phyloP scores from a whole-genome alignment of 2,888 invertebrate genomes.

The Sturmia bella region DNA sequence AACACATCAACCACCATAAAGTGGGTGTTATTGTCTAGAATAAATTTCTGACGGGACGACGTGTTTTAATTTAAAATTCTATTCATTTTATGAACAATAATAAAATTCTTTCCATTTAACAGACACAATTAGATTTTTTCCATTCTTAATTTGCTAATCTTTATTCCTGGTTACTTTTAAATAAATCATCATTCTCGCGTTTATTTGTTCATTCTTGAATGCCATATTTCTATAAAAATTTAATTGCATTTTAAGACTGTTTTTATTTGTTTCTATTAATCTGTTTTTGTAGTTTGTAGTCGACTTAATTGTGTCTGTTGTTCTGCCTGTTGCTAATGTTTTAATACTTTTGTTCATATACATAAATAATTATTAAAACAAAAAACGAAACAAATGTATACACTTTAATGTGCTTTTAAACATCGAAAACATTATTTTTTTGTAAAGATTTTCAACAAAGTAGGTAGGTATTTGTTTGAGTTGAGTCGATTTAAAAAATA shows the following conservation, averaged over 20 bases:
- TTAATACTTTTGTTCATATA: slow-evolving; percentile 19
- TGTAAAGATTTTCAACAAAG: too few relatives aligned
- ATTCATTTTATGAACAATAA: slow-evolving; percentile 13
- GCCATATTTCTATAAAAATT: slow-evolving; percentile 50
- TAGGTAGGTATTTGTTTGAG: too few relatives aligned
- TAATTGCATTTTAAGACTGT: slow-evolving; percentile 58
- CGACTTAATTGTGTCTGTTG: slow-evolving; percentile 32
- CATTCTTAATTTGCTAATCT: slow-evolving; percentile 45
- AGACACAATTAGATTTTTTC: slow-evolving; percentile 26
- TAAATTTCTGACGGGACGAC: slow-evolving; percentile 60
- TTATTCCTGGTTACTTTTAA: slow-evolving; percentile 32
- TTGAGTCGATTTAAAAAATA: too few relatives aligned
- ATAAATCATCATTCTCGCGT: slow-evolving; percentile 20
- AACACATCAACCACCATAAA: slow-evolving; percentile 35
- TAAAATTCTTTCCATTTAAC: slow-evolving; percentile 27
- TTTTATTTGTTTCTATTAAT: not conserved
- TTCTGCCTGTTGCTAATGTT: slow-evolving; percentile 31
- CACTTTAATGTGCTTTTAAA: not conserved
- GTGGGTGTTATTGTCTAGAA: slow-evolving; percentile 68
- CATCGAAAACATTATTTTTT: too few relatives aligned
- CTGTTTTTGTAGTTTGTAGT: slow-evolving; percentile 6
- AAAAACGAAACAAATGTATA: slow-evolving; percentile 22
- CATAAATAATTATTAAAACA: slow-evolving; percentile 6
- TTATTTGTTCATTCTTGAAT: slow-evolving; percentile 35
- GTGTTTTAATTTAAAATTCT: slow-evolving; percentile 63